These are phyloP conservation scores for Acanthiza pusilla DNA, from an alignment of 2,797 vertebrate genomes.

Conservation along the genomic window DNA sequence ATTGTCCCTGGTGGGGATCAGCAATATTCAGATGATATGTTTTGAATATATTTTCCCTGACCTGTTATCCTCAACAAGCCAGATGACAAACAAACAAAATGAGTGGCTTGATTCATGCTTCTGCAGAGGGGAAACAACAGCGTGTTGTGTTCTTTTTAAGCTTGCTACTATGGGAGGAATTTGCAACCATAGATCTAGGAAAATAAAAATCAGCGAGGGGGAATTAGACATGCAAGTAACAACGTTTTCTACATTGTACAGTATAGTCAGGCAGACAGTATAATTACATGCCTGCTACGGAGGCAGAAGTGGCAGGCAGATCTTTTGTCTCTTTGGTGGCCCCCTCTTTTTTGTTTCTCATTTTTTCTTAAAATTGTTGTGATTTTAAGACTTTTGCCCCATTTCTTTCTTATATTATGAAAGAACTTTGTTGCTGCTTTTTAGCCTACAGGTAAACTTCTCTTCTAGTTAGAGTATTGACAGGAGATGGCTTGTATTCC, in stretches of 20 bases:
- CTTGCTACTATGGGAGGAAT: slow-evolving; percentile 72
- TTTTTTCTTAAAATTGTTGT: slow-evolving; percentile 63
- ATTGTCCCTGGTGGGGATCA: slow-evolving; percentile 66
- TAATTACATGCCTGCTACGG: slow-evolving; percentile 82
- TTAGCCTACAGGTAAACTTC: slow-evolving; percentile 96
- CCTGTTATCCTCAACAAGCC: slow-evolving; percentile 66
- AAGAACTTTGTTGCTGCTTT: slow-evolving; percentile 63
- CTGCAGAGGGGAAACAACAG: slow-evolving; percentile 63
- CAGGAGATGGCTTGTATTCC: slow-evolving; percentile 97
- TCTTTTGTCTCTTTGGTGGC: slow-evolving; percentile 83
- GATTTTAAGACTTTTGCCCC: slow-evolving; percentile 67
- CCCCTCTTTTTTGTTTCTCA: slow-evolving; percentile 69
- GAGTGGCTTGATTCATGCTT: slow-evolving; percentile 74
- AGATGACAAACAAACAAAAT: slow-evolving; percentile 72
- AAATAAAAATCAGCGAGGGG: slow-evolving; percentile 73
- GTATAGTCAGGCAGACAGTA: slow-evolving; percentile 84
- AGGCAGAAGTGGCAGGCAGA: slow-evolving; percentile 83
- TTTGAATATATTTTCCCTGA: slow-evolving; percentile 62
- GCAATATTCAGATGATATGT: slow-evolving; percentile 60
- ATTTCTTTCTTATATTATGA: slow-evolving; percentile 62
- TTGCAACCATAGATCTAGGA: slow-evolving; percentile 74
- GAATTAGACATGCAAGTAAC: slow-evolving; percentile 90
- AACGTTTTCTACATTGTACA: slow-evolving; percentile 90
- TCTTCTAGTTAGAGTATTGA: slow-evolving; percentile 94
- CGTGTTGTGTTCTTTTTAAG: slow-evolving; percentile 67